These are phyloP conservation scores for Mesochorus sp. DNA, from an alignment of 2,888 invertebrate genomes.

Conservation along the genomic window DNA sequence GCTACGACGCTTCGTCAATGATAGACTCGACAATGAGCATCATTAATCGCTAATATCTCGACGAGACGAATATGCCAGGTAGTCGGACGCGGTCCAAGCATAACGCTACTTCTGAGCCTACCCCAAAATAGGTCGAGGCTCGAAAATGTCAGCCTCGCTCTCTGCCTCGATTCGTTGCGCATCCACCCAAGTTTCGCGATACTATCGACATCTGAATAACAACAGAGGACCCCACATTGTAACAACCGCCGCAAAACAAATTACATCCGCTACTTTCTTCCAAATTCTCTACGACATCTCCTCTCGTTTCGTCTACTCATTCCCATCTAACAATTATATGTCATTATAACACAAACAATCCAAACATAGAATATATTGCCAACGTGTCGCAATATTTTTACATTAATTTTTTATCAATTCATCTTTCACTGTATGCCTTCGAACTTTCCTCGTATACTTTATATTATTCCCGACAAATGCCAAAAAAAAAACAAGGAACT, in stretches of 20 bases:
- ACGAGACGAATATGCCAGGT: conserved; percentile 77
- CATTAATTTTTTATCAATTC: too few relatives aligned
- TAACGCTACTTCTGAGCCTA: conserved; percentile 80
- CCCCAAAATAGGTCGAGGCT: conserved; percentile 78
- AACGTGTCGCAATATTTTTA: too few relatives aligned
- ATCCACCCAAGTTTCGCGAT: conserved; percentile 77
- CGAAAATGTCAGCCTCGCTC: conserved; percentile 80
- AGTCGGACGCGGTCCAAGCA: conserved; percentile 78
- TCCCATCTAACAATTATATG: too few relatives aligned
- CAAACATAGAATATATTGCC: too few relatives aligned
- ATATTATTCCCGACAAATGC: too few relatives aligned
- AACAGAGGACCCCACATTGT: conserved; percentile 74
- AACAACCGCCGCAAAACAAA: conserved; percentile 44
- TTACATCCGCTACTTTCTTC: conserved; percentile 19
- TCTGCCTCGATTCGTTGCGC: conserved; percentile 76
- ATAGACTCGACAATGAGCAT: conserved; percentile 79
- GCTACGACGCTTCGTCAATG: conserved; percentile 80
- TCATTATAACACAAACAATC: too few relatives aligned
- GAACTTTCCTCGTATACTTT: too few relatives aligned
- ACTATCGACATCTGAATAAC: conserved; percentile 80
- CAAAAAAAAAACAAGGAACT: too few relatives aligned
- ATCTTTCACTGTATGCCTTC: too few relatives aligned
- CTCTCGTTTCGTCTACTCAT: neutral
- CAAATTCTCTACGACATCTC: too few relatives aligned
- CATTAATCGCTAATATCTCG: conserved; percentile 78